phyloP scores from a whole-genome alignment of 2,888 invertebrate species.

The Tetragonisca angustula region DNA sequence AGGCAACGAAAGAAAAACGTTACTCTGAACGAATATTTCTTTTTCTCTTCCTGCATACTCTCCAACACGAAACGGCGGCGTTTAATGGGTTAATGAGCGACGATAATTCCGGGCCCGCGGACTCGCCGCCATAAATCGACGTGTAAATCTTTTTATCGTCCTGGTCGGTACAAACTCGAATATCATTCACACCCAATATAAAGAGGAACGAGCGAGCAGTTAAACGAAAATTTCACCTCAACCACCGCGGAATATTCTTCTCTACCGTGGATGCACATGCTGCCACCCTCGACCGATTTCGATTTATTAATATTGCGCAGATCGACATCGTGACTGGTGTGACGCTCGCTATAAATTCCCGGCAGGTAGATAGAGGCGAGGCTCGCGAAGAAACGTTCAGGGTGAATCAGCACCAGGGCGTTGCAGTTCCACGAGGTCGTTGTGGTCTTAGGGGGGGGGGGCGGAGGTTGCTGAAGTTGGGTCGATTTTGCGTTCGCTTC shows the following conservation, averaged over 20 bases:
- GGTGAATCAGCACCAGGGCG: slow-evolving; percentile 52
- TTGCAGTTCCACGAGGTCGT: slow-evolving; percentile 58
- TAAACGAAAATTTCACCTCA: slow-evolving; percentile 19
- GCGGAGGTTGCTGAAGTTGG: slow-evolving; percentile 68
- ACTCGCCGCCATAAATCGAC: slow-evolving; percentile 41
- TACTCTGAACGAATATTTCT: not conserved
- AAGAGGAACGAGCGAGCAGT: slow-evolving; percentile 7
- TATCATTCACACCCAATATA: slow-evolving; percentile 60
- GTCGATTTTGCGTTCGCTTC: slow-evolving; percentile 75
- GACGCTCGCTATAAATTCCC: slow-evolving; percentile 61
- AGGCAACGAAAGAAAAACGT: not conserved
- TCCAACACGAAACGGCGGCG: not conserved
- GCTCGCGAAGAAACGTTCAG: slow-evolving; percentile 17
- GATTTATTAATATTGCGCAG: slow-evolving; percentile 71
- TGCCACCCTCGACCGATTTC: slow-evolving; percentile 11
- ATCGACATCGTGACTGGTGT: slow-evolving; percentile 63
- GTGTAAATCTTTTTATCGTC: slow-evolving; percentile 54
- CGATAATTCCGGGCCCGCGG: slow-evolving; percentile 39
- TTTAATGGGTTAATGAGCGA: slow-evolving; percentile 52
- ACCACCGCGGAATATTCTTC: not conserved
- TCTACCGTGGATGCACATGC: no score
- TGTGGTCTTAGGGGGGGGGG: slow-evolving; percentile 64
- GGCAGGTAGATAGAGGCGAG: slow-evolving; percentile 18
- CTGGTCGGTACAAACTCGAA: slow-evolving; percentile 51
- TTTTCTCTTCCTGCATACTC: not conserved